Conservation (phyloP, 2,113 vertebrate species). For the Craseonycteris thonglongyai region DNA sequence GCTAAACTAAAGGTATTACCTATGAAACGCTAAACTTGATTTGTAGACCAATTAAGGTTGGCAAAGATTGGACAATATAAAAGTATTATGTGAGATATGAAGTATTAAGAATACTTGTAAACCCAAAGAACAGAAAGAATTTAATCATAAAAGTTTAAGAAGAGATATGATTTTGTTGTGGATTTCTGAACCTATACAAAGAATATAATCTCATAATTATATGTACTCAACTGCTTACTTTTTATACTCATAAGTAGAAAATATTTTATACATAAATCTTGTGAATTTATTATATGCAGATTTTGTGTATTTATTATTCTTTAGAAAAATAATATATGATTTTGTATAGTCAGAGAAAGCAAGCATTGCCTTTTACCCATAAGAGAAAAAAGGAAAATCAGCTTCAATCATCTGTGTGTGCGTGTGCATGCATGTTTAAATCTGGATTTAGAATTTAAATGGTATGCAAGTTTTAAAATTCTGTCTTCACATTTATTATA, state of each 20-base stretch:
- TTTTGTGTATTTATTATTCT: not conserved
- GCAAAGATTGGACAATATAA: not conserved
- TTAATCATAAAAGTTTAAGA: not conserved
- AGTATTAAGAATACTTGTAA: not conserved
- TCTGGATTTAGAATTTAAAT: constrained; percentile 51
- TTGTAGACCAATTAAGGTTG: not conserved
- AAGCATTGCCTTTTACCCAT: not conserved
- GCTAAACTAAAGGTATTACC: not conserved
- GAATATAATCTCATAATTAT: not conserved
- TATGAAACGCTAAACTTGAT: not conserved
- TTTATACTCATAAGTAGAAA: not conserved
- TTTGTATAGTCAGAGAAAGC: not conserved
- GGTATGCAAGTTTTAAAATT: constrained; percentile 37
- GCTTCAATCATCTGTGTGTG: not conserved
- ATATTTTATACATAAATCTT: not conserved
- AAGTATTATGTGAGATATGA: not conserved
- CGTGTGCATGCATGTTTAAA: not conserved
- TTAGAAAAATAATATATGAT: not conserved
- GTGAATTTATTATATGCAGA: not conserved
- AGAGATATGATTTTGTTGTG: not conserved
- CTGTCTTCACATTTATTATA: constrained; percentile 42
- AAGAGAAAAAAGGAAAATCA: not conserved
- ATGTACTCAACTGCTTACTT: not conserved
- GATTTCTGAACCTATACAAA: not conserved
- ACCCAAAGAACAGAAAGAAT: not conserved